Evolutionary conservation across 1,140 invertebrate genomes (phyloP), one percentile per base, ranked within the genome.

Genomic region (Pachyrhynchus sulphureomaculatus): DNA sequence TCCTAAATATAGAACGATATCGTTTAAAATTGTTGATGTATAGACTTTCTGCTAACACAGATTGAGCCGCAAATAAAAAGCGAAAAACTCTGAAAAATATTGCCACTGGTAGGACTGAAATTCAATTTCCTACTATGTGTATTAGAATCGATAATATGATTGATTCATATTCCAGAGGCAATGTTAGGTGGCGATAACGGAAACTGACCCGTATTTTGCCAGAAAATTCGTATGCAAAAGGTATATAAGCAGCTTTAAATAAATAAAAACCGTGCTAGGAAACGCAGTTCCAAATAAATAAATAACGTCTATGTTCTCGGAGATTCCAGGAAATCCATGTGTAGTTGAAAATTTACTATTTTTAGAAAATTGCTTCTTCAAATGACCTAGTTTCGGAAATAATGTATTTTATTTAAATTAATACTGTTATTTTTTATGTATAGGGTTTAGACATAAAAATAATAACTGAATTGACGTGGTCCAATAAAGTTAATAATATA

Each of bases 161-260:
- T 58, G 55, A 58, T 58, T 58, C 55, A 58, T 48, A 58, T 58
- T 48, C 33, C 41, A 39, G 41, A 13, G 34, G 55, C 55, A 48
- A 58, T 58, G 55, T 23, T 48, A 20, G 55, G 42, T 37, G 44
- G 29, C 55, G 55, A 58, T 58, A 58, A 58, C 44, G 55, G 20
- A 58, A 36, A 58, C 41, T 58, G 55, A 58, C 55, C 55, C 44
- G 41, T 58, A 58, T 58, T 58, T 58, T 41, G 42, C 26, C 6
- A n/a, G 10, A 18, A 48, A 39, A 58, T 58, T 58, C 55, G 42
- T 24, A 58, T 58, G 45, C 44, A 48, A 47, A 48, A 44, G 55
- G 44, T 58, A 41, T 49, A 24, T 37, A 29, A 44, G 44, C 13
- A 18, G 32, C 29, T 49, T 58, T 48, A 10, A 58, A 58, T 58